Evolutionary conservation across 2,113 vertebrate genomes (phyloP), one percentile per base, ranked within the genome.

Genomic region (Puntigrus tetrazona): DNA sequence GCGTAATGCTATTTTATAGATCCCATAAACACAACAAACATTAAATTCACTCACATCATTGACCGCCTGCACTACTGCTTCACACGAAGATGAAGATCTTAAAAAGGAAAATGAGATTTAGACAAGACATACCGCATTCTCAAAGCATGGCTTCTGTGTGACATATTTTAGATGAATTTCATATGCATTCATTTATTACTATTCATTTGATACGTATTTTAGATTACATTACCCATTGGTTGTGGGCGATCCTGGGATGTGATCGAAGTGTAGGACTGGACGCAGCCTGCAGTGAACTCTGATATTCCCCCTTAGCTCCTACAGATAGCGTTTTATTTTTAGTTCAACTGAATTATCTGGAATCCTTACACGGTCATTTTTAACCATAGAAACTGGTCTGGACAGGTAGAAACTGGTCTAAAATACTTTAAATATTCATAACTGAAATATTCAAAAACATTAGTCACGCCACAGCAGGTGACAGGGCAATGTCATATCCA

Each of bases 281-380:
- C 93, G 91, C 65, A 94, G 87, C 41, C 94, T 90, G 85, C 94
- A 94, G 88, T 95, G 93, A 79, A 95, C 94, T 61, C 92, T 87
- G 79, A 95, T 93, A 89, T 95, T 94, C 13, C 94, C 94, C 85
- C 94, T 90, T 52, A 94, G 52, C 90, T 94, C 94, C 94, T 95
- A 79, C 1, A 73, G 55, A 69, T 41, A 81, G 25, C 41, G 13
- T 18, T 16, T 65, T 22, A 18, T 69, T 72, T n/a, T 38, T 69
- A 9, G 22, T 38, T 5, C 11, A 43, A 72, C 38, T 43, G n/a
- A 43, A 72, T 43, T 38, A 25, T 72, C 69, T 3, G n/a, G 5
- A 43, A 11, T 72, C 22, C 38, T 72, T 27, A 41, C 67, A 72
- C 36, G 1, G 69, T n/a, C 34, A n/a, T 38, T 36, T 36, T 22